Evolutionary conservation across 2,113 vertebrate genomes (phyloP).

Genomic region (Trematocara macrostoma): DNA sequence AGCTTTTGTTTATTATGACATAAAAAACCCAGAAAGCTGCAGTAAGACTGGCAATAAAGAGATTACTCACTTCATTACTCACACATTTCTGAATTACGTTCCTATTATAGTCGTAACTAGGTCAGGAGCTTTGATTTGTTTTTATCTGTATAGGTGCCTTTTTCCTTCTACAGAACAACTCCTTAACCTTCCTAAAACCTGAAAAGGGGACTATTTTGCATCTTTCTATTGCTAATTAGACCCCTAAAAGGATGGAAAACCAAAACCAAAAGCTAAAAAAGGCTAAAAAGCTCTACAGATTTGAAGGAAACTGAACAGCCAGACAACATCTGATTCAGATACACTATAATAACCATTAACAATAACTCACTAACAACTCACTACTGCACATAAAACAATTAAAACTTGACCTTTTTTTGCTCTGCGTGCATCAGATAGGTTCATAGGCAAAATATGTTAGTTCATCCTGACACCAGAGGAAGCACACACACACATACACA

Average conservation of each 20-base stretch:
- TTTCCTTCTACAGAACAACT: background rate
- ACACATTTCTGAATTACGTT: background rate
- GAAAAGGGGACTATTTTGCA: background rate
- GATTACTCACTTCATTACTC: background rate
- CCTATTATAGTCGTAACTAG: background rate
- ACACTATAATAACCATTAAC: background rate
- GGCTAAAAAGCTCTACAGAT: background rate
- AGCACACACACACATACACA: background rate
- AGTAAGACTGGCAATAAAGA: background rate
- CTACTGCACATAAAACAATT: background rate
- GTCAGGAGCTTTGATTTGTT: background rate
- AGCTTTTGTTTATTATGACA: background rate
- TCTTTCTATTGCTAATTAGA: background rate
- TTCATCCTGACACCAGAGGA: background rate
- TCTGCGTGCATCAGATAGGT: background rate
- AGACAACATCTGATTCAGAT: background rate
- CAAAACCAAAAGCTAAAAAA: background rate
- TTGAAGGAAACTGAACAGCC: background rate
- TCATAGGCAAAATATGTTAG: constrained; percentile 15
- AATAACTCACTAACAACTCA: background rate
- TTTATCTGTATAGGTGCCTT: background rate
- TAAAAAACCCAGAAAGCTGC: background rate
- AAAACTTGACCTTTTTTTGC: background rate
- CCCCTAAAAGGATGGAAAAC: no score
- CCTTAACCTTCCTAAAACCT: background rate